These are phyloP conservation scores for Megalops cyprinoides DNA, from an alignment of 2,797 vertebrate genomes.

Conservation along the genomic window DNA sequence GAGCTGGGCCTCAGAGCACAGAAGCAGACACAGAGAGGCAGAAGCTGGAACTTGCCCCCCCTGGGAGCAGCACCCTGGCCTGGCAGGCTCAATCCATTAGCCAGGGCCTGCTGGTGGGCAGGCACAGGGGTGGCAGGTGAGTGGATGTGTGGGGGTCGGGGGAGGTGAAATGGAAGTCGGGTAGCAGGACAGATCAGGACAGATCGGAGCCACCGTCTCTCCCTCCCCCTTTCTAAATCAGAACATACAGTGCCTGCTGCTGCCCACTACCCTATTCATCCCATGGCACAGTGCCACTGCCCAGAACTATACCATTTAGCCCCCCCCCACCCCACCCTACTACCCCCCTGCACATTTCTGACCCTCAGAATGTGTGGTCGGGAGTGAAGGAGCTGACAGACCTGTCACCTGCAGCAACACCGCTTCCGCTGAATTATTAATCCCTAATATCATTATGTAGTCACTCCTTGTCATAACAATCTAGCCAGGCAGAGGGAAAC, in stretches of 20 bases:
- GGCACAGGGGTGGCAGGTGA: background rate
- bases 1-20: background rate
- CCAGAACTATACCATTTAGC: constrained; percentile 37
- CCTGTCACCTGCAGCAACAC: constrained; percentile 73
- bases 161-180: no score
- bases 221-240: no score
- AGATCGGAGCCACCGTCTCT: no score
- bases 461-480: constrained; percentile 92
- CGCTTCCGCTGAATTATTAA: constrained; percentile 85
- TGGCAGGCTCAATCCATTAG: background rate
- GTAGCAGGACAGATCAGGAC: no score
- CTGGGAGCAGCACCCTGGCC: background rate
- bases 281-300: constrained; percentile 23
- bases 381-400: constrained; percentile 39
- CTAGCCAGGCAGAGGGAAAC: constrained; percentile 81
- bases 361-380: constrained; percentile 68
- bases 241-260: no score
- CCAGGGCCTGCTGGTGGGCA: background rate
- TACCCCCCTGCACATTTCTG: constrained; percentile 36
- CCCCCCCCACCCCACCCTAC: constrained; percentile 30
- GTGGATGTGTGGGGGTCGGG: no score
- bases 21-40: background rate
- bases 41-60: background rate
- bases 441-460: constrained; percentile 94
- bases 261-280: no score